Base-by-base conservation (phyloP, 2,113 vertebrate genomes). In the Sylvietta virens region DNA sequence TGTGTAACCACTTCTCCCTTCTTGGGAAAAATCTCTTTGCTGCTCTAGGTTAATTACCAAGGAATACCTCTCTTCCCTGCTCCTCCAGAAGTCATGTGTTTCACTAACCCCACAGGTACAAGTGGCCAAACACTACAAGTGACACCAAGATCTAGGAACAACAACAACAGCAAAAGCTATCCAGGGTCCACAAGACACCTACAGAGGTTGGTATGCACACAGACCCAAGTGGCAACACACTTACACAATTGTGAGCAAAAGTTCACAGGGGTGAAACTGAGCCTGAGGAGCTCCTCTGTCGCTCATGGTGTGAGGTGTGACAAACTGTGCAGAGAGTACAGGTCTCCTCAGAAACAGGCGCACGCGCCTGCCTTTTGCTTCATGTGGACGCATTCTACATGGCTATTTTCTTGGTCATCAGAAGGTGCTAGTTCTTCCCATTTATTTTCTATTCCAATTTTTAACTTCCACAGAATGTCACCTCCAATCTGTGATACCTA, bases 241-340 rank as follows among this genome's bases (percentile, higher is more conserved):
- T 37, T 18, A 15, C 8, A 22, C 15, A 23, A 2, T 22, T 1
- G 0, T 0, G 4, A 72, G 26, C 33, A 56, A 3, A 86, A 35
- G 33, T 27, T 39, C 31, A 16, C 40, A 50, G 57, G 33, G 26
- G 15, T 61, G 19, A 39, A 86, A 67, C 3, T 33, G 67, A 54
- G 19, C 6, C 4, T 3, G 23, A 81, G n/a, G 30, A 61, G 18
- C 50, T 89, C 31, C 73, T 86, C 53, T 69, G 24, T 44, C 19
- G 60, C 19, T 67, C 30, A 3, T 17, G 39, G 22, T 58, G 23
- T 5, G 19, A 11, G 45, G 13, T 64, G 31, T 47, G 53, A 62
- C 42, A 47, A n/a, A 47, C 2, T 17, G 23, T 67, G 54, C 35
- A 33, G 26, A 21, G 28, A 70, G 27, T 6, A 53, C 37, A 84